A percentile compares a stretch with the other conserved stretches of the same genome.
Evolutionary conservation across 2,888 invertebrate species (phyloP).

Genomic region (Eristalis arbustorum): DNA sequence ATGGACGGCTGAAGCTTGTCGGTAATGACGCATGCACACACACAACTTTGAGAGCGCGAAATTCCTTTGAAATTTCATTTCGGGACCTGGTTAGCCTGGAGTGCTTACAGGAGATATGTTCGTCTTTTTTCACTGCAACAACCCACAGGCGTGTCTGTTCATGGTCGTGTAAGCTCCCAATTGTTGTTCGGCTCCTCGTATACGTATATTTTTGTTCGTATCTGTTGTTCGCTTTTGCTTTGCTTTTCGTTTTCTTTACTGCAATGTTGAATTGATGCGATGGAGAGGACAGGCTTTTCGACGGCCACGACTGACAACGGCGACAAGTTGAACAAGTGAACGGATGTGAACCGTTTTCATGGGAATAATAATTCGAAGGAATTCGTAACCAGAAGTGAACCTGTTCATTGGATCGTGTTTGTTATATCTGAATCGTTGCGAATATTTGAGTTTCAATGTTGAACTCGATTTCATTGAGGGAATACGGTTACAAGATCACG

Average conservation of each 20-base stretch:
- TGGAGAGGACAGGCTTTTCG: background rate
- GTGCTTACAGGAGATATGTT: constrained; percentile 15
- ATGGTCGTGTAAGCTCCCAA: background rate
- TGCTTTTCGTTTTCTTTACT: constrained; percentile 20
- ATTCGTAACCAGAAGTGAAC: constrained; percentile 45
- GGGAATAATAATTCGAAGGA: constrained; percentile 54
- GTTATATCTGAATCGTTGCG: constrained; percentile 39
- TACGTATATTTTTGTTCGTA: constrained; percentile 8
- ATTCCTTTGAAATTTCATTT: constrained; percentile 47
- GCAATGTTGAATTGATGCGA: background rate
- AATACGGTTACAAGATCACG: constrained; percentile 43
- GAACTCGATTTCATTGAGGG: constrained; percentile 47
- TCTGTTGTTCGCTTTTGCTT: background rate
- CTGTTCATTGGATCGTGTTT: constrained; percentile 55
- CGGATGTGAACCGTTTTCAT: constrained; percentile 50
- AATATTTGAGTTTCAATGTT: constrained; percentile 39
- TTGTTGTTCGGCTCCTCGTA: constrained; percentile 15
- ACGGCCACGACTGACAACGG: background rate
- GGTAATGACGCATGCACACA: constrained; percentile 12
- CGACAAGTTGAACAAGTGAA: constrained; percentile 28
- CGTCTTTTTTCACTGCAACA: background rate
- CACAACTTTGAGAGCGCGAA: constrained; percentile 21
- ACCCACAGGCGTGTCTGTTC: background rate
- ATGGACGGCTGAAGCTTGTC: constrained; percentile 34
- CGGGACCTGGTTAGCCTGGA: constrained; percentile 14